Percentiles rank a stretch among this genome's conserved stretches.
phyloP scores from a whole-genome alignment of 2,113 vertebrate genomes.

The Fulica atra region DNA sequence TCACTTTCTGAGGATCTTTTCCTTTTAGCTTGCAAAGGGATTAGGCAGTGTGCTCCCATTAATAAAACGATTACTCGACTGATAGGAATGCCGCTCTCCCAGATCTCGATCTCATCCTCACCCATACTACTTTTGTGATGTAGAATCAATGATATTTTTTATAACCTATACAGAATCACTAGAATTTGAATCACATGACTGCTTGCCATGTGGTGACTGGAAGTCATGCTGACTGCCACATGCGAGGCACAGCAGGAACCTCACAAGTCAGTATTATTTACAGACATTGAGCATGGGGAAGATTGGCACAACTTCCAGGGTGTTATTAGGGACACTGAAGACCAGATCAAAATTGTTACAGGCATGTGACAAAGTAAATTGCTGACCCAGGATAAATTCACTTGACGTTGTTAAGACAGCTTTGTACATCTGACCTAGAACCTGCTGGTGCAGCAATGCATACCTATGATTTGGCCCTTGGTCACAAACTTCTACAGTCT shows the following conservation, averaged over 20 bases:
- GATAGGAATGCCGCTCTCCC: neutral
- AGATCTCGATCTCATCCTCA: neutral
- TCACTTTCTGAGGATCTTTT: neutral
- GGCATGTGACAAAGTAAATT: neutral
- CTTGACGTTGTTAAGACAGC: neutral
- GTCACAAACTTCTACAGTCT: neutral
- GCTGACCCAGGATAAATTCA: neutral
- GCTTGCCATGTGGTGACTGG: neutral
- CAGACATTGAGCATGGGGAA: neutral
- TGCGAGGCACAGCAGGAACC: neutral
- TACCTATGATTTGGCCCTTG: accelerated
- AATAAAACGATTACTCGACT: neutral
- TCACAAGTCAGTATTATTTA: neutral
- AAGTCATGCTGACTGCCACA: neutral
- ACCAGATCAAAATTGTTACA: neutral
- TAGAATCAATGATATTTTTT: neutral
- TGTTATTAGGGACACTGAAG: neutral
- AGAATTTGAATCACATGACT: neutral
- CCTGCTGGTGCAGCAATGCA: neutral
- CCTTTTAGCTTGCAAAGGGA: neutral
- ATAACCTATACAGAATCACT: neutral
- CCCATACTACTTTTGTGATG: neutral
- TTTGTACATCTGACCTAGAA: neutral
- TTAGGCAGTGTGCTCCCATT: neutral
- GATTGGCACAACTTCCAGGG: neutral